These are phyloP conservation scores for Addax nasomaculatus DNA, from an alignment of 2,113 vertebrate species.

Conservation along the genomic window DNA sequence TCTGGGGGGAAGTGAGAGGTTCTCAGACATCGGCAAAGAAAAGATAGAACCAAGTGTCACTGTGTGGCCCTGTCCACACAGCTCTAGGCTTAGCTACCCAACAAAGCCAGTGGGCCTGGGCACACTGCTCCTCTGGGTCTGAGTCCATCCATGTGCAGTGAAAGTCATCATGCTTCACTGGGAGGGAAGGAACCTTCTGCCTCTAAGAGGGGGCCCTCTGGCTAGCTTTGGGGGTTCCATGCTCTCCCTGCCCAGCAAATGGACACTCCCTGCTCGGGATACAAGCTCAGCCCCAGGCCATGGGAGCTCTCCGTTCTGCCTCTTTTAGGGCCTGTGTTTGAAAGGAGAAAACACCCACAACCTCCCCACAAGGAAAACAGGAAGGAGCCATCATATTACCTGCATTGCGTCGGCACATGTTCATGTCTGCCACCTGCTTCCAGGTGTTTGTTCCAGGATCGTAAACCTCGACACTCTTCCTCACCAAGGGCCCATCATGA, in stretches of 20 bases:
- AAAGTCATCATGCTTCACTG: not conserved
- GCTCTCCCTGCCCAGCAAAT: not conserved
- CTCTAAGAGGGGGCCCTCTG: too few species aligned
- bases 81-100: not conserved
- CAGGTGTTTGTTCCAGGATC: conserved; percentile 91
- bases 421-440: conserved; percentile 97
- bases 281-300: not conserved
- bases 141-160: not conserved
- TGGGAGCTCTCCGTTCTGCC: not conserved
- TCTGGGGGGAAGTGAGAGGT: not conserved
- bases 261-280: too few species aligned
- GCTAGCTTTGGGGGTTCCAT: not conserved
- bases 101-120: not conserved
- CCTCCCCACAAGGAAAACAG: not conserved
- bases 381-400: conserved; percentile 75
- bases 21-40: not conserved
- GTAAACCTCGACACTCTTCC: conserved; percentile 96
- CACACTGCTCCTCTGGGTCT: not conserved
- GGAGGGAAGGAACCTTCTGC: not conserved
- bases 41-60: not conserved
- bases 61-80: not conserved
- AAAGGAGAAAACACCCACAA: not conserved
- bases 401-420: conserved; percentile 97
- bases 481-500: conserved; percentile 94
- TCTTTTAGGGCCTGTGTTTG: not conserved